Percentiles rank a stretch among this genome's conserved stretches.
phyloP scores from a whole-genome alignment of 2,888 invertebrate species.

The Drosophila neoperkinsi region DNA sequence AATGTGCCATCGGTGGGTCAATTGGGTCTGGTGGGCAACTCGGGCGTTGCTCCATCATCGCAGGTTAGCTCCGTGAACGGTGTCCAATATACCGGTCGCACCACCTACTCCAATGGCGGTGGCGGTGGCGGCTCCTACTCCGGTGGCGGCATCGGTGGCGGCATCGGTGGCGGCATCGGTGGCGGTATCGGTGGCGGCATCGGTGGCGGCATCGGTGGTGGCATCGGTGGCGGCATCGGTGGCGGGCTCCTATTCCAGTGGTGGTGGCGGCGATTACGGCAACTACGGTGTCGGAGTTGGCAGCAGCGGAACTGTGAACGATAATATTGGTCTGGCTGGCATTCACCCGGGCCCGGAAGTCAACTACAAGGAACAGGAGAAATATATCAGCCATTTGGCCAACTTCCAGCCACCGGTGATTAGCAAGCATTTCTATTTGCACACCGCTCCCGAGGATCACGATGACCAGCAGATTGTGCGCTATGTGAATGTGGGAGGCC shows the following conservation, averaged over 20 bases:
- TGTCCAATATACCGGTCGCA: constrained; percentile 21
- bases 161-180: constrained; percentile 1
- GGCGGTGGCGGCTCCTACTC: constrained; percentile 7
- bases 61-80: constrained; percentile 16
- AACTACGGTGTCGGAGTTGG: background rate
- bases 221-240: constrained; percentile 2
- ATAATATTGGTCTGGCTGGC: constrained; percentile 55
- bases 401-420: constrained; percentile 78
- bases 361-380: constrained; percentile 70
- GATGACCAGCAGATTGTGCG: constrained; percentile 82
- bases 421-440: constrained; percentile 83
- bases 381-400: constrained; percentile 65
- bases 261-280: background rate
- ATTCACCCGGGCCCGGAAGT: constrained; percentile 57
- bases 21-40: too few relatives aligned
- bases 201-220: constrained; percentile 5
- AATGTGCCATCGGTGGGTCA: constrained; percentile 62
- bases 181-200: constrained; percentile 15
- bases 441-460: constrained; percentile 83
- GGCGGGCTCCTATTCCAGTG: constrained; percentile 14
- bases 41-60: too few relatives aligned
- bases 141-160: background rate
- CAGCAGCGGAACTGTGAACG: constrained; percentile 27
- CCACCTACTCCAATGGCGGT: constrained; percentile 24
- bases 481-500: constrained; percentile 82